Evolutionary conservation across 2,888 invertebrate genomes (phyloP).

Genomic region (Chouioia cunea): DNA sequence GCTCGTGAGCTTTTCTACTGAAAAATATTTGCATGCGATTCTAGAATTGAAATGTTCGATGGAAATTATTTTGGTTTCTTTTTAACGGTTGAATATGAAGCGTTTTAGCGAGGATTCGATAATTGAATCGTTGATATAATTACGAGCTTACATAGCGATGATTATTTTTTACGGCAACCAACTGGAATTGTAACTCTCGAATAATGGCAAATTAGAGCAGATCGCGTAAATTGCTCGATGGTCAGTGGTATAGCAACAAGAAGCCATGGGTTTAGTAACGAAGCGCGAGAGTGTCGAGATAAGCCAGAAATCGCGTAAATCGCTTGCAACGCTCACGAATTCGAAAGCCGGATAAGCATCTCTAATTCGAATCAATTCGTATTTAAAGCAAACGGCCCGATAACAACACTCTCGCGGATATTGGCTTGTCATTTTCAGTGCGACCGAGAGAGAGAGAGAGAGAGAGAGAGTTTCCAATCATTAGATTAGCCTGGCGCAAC

Average conservation of each 20-base stretch:
- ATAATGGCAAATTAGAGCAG: no score
- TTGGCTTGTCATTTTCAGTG: slow-evolving; percentile 39
- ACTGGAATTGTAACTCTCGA: no score
- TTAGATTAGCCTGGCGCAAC: slow-evolving; percentile 27
- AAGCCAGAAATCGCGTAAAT: slow-evolving; percentile 19
- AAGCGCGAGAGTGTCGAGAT: neutral
- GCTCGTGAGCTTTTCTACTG: slow-evolving; percentile 6
- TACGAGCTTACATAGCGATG: no score
- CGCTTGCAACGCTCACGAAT: slow-evolving; percentile 8
- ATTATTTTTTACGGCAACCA: no score
- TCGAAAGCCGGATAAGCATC: slow-evolving; percentile 38
- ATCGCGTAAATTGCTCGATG: no score
- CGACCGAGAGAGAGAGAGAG: neutral
- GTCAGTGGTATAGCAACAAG: no score
- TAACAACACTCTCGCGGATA: slow-evolving; percentile 41
- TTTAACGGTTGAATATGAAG: no score
- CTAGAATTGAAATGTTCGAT: slow-evolving; percentile 22
- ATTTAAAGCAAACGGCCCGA: slow-evolving; percentile 46
- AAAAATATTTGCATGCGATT: neutral
- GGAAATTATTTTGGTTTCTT: no score
- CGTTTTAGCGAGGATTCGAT: no score
- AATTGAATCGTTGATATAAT: no score
- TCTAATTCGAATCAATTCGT: slow-evolving; percentile 47
- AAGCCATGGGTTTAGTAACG: no score
- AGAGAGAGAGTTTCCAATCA: slow-evolving; percentile 16